Conservation (phyloP, 2,797 vertebrate genomes). For the Pogonophryne albipinna region DNA sequence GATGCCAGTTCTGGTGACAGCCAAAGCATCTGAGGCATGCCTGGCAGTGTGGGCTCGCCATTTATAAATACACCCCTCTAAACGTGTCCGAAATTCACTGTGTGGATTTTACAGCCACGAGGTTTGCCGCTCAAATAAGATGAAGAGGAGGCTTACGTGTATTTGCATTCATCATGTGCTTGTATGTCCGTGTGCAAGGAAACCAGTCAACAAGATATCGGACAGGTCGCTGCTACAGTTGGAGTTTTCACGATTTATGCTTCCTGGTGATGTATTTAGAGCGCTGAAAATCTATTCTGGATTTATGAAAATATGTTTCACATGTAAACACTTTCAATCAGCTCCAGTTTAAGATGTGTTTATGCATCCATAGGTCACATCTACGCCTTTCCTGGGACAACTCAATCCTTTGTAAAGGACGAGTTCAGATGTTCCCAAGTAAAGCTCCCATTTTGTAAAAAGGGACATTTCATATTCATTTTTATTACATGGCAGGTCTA, state of each 20-base stretch:
- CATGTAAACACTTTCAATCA: conserved; percentile 24
- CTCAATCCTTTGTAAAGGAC: conserved; percentile 33
- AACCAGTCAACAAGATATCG: conserved; percentile 52
- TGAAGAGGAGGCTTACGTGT: conserved; percentile 12
- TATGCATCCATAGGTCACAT: conserved; percentile 33
- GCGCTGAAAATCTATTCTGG: conserved; percentile 35
- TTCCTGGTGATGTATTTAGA: conserved; percentile 46
- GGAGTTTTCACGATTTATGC: conserved; percentile 22
- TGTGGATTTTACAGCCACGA: conserved; percentile 42
- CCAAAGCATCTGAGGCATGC: conserved; percentile 76
- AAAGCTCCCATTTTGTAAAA: no score
- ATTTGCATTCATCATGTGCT: conserved; percentile 43
- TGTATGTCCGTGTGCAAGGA: conserved; percentile 29
- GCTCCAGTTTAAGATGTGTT: not conserved
- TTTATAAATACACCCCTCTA: conserved; percentile 83
- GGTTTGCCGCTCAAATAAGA: conserved; percentile 28
- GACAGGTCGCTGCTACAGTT: conserved; percentile 24
- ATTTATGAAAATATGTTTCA: conserved; percentile 38
- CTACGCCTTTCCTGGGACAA: conserved; percentile 16
- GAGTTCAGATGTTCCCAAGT: not conserved
- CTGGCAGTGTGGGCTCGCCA: conserved; percentile 71
- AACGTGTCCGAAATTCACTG: conserved; percentile 69
- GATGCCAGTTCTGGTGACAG: conserved; percentile 76
- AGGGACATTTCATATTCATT: no score
- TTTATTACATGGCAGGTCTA: no score